Evolutionary conservation across 2,797 vertebrate genomes (phyloP), one percentile per base, ranked within the genome.

Genomic region (Myotis findleyi): DNA sequence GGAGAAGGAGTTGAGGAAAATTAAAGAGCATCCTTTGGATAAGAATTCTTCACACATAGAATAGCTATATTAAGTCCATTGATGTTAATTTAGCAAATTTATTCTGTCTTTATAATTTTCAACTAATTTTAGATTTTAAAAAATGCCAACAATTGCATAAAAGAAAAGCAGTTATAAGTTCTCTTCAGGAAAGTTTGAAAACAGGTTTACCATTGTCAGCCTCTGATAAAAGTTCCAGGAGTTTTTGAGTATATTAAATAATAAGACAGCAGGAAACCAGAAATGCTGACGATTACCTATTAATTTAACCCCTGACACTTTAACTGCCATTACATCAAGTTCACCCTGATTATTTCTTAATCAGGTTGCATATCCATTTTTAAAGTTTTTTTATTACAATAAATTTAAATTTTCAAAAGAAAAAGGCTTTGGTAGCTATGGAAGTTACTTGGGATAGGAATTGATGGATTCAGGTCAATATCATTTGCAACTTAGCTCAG

Each of bases 101-200:
- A 80, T 5, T 69, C 41, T 30, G 72, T 47, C 17, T 93, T 68
- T 55, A 89, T 87, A 95, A 95, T 87, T 88, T 36, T 81, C 64
- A 94, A 85, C 33, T 75, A 83, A 85, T 81, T 93, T 90, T 87
- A 95, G 33, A 87, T 66, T 89, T 79, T 93, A 92, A 93, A 77
- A 91, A 96, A 92, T 3, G 91, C 36, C 51, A 94, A 76, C 25
- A 89, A 71, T 9, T 59, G 12, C 11, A 89, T 84, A 75, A 53
- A 55, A 89, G 72, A 89, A 95, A 84, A 88, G 75, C 16, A 62
- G 57, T 59, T 75, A 88, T 20, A 72, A 85, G 38, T 76, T 81
- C 55, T 94, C 47, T 53, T 89, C 89, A 33, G 59, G 59, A 93
- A 95, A 88, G 76, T 66, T 72, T 25, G 51, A 81, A 57, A 68